A percentile compares a stretch with the other conserved stretches of the same genome.
These are phyloP conservation scores for Gallinago jamesoni DNA, from an alignment of 2,113 vertebrate species.

Conservation along the genomic window DNA sequence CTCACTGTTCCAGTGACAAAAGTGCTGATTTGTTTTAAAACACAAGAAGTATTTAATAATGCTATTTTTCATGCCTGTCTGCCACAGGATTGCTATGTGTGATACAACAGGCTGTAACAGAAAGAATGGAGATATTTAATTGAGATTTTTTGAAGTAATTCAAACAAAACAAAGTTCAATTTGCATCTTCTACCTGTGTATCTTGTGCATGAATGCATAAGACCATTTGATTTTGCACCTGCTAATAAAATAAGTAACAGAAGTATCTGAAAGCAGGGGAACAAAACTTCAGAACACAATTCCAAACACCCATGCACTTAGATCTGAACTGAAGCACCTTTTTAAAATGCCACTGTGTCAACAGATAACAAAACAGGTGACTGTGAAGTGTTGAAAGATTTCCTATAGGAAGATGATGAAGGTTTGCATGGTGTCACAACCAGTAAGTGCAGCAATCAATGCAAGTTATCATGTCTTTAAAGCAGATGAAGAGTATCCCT, in stretches of 20 bases:
- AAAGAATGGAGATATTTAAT: not conserved
- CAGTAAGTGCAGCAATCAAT: not conserved
- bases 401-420: not conserved
- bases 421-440: not conserved
- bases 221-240: not conserved
- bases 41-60: not conserved
- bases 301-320: not conserved
- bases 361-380: not conserved
- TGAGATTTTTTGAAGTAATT: not conserved
- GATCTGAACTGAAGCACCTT: not conserved
- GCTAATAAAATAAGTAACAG: not conserved
- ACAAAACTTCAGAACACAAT: not conserved
- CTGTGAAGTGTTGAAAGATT: not conserved
- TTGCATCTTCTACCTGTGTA: not conserved
- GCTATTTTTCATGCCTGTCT: not conserved
- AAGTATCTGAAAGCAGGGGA: not conserved
- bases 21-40: not conserved
- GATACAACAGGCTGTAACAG: not conserved
- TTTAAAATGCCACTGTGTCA: not conserved
- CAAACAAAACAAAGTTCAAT: rapidly evolving
- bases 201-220: not conserved
- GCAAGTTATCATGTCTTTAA: not conserved
- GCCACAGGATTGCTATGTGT: not conserved
- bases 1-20: not conserved
- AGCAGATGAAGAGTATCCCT: not conserved